These are phyloP conservation scores for Drosophila pseudotalamancana DNA, from an alignment of 2,888 invertebrate genomes.

Conservation along the genomic window DNA sequence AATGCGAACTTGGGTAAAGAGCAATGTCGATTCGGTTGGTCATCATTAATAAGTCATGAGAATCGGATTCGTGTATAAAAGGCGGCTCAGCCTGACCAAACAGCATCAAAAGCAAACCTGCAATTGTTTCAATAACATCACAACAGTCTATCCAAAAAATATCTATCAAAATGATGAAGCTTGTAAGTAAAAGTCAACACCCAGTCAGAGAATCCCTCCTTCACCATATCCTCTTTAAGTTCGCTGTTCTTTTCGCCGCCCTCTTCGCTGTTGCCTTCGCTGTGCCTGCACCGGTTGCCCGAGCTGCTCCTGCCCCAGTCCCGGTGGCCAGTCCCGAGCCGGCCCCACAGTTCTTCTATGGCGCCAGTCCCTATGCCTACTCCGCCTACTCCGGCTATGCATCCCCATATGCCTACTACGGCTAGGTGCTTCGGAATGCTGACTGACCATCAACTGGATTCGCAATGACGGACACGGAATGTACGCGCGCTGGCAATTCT, in stretches of 20 bases:
- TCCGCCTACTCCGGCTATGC: conserved; percentile 70
- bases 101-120: conserved; percentile 62
- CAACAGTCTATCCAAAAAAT: conserved; percentile 26
- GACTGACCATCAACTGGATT: conserved; percentile 37
- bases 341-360: conserved; percentile 76
- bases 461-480: conserved; percentile 56
- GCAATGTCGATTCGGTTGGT: conserved; percentile 16
- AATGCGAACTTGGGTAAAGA: conserved; percentile 24
- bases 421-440: conserved; percentile 53
- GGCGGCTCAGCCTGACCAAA: conserved; percentile 12
- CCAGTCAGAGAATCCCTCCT: not conserved
- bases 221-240: conserved; percentile 35
- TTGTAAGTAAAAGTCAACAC: conserved; percentile 59
- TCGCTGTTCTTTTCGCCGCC: conserved; percentile 76
- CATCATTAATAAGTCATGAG: conserved; percentile 68
- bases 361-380: conserved; percentile 78
- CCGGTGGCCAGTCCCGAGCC: conserved; percentile 74
- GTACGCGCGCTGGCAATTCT: conserved; percentile 62
- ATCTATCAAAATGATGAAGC: conserved; percentile 79
- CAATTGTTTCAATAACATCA: conserved; percentile 54
- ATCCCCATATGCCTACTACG: conserved; percentile 81
- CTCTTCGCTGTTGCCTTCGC: conserved; percentile 77
- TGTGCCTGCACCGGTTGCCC: conserved; percentile 71
- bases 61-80: conserved; percentile 65
- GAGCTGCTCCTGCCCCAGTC: conserved; percentile 66